A percentile compares a stretch with the other conserved stretches of the same genome.
Evolutionary conservation across 2,113 vertebrate genomes (phyloP).

Genomic region (Scatophagus argus): DNA sequence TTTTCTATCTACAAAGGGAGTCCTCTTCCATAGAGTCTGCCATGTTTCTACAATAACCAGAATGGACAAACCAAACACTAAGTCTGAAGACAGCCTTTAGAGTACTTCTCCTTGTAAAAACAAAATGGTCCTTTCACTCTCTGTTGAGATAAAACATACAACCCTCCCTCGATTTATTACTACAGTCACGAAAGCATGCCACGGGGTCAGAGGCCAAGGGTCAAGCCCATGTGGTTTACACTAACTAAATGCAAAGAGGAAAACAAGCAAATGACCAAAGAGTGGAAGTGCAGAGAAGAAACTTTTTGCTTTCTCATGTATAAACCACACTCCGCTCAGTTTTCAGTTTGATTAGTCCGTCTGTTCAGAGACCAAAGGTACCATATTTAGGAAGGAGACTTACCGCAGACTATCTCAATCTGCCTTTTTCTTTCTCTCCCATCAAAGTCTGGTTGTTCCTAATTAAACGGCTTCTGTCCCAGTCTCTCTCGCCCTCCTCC

Average conservation of each 20-base stretch:
- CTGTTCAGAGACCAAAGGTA: slow-evolving; percentile 12
- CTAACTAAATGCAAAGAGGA: slow-evolving; percentile 17
- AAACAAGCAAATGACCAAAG: slow-evolving; percentile 25
- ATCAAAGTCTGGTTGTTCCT: slow-evolving; percentile 74
- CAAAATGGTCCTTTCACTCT: slow-evolving; percentile 3
- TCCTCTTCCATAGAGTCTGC: no score
- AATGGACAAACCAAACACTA: no score
- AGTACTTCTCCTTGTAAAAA: not conserved
- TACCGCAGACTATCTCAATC: slow-evolving; percentile 67
- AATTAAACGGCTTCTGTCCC: slow-evolving; percentile 65
- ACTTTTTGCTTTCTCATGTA: slow-evolving; percentile 1
- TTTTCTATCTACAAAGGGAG: no score
- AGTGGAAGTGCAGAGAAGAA: slow-evolving; percentile 50
- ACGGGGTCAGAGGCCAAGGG: not conserved
- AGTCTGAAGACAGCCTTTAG: no score
- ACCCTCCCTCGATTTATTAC: not conserved
- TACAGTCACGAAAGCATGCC: not conserved
- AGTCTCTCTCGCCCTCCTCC: slow-evolving; percentile 64
- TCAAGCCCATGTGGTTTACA: slow-evolving; percentile 16
- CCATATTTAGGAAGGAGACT: not conserved
- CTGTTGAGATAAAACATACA: not conserved
- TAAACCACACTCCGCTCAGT: slow-evolving; percentile 40
- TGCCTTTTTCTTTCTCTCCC: slow-evolving; percentile 44
- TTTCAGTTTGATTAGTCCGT: slow-evolving; percentile 5
- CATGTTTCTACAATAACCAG: no score